Evolutionary conservation across 1,140 invertebrate genomes (phyloP), one percentile per base, ranked within the genome.

Genomic region (Paramacrobiotus metropolitanus): DNA sequence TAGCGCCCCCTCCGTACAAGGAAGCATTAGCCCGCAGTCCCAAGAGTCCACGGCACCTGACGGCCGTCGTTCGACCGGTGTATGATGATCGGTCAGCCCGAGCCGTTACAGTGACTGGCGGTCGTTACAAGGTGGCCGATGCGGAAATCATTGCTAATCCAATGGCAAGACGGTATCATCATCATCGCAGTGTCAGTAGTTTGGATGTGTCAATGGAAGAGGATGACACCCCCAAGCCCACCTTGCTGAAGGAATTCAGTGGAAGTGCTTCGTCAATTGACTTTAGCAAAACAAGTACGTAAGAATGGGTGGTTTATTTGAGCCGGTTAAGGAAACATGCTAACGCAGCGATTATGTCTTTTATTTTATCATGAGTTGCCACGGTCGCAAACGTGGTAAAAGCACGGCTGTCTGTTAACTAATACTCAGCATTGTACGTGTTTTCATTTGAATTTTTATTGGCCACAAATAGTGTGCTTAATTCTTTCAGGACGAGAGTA

Each of bases 91-190:
- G 48, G 48, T 24, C 48, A 20, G 48, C 48, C 24, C 15, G 4
- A 9, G 15, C 28, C 15, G 15, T 24, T 9, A 15, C 24, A 15
- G 4, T 15, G 15, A 28, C 9, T 9, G 28, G 48, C 48, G 15
- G 4, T 15, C 24, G 9, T 24, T 15, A 20, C 48, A 28, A 40
- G 34, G 9, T 9, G 9, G 34, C 34, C n/a, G 48, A 55, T 24
- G 48, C 48, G 15, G 48, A 55, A 55, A 55, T 55, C 28, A 55
- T 55, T 24, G 48, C 48, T 24, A 55, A 55, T 55, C 48, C 48
- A 15, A 15, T 55, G 48, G 48, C 48, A 4, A 15, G 24, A 15
- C 48, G 24, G 15, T 15, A 15, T 55, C 28, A 55, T 28, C 24
- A 55, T 55, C 24, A 55, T 24, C 48, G 48, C 48, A 20, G 15